Evolutionary conservation across 2,797 vertebrate genomes (phyloP).

Genomic region (Crotalus adamanteus): DNA sequence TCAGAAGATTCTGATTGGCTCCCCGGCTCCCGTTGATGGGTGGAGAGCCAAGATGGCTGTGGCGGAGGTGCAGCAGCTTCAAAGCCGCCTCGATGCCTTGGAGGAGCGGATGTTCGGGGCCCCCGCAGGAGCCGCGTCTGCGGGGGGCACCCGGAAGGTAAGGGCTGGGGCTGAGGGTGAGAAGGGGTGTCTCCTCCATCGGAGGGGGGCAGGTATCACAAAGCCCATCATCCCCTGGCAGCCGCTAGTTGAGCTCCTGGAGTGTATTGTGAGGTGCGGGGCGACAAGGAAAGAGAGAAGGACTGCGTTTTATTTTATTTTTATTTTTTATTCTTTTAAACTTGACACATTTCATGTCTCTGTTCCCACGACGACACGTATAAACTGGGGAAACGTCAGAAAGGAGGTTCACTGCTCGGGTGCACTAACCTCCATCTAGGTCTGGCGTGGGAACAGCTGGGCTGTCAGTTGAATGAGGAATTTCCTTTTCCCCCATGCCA

Average conservation of each 20-base stretch:
- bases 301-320: not conserved
- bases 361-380: not conserved
- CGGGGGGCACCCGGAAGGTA: not conserved
- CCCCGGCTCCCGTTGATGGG: not conserved
- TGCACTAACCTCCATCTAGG: not conserved
- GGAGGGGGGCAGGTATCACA: not conserved
- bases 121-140: not conserved
- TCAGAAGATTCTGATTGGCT: not conserved
- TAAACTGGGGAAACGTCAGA: not conserved
- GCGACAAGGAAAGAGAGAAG: not conserved
- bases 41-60: not conserved
- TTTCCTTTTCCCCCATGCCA: not conserved
- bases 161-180: not conserved
- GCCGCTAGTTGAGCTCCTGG: not conserved
- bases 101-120: conserved; percentile 20
- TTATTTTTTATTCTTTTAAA: not conserved
- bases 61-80: not conserved
- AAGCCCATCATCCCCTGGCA: not conserved
- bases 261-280: not conserved
- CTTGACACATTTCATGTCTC: not conserved
- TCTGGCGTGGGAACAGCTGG: not conserved
- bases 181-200: not conserved
- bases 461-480: not conserved
- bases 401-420: not conserved
- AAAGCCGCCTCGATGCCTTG: not conserved